Evolutionary conservation across 2,888 invertebrate genomes (phyloP).

Genomic region (Diploptera punctata): DNA sequence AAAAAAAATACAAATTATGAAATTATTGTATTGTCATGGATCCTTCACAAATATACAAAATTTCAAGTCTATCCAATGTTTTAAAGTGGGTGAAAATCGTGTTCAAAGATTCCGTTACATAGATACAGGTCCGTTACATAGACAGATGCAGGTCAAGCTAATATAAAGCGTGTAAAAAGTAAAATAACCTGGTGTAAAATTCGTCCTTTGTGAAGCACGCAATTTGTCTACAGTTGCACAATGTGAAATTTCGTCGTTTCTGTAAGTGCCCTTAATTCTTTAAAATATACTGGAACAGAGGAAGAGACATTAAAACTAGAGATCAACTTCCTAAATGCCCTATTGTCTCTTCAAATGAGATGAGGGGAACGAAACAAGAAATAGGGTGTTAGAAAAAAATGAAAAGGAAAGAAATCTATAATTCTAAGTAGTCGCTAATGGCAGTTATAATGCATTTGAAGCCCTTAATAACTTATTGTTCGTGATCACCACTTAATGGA

Average conservation of each 20-base stretch:
- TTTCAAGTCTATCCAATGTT: no score
- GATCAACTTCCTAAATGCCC: neutral
- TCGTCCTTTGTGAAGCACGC: neutral
- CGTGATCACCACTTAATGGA: slow-evolving; percentile 25
- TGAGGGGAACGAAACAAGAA: neutral
- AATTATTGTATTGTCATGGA: no score
- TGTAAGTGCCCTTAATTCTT: slow-evolving; percentile 7
- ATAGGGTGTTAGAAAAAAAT: neutral
- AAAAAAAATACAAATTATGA: no score
- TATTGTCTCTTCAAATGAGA: slow-evolving; percentile 9
- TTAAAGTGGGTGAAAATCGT: no score
- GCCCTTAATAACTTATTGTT: slow-evolving; percentile 35
- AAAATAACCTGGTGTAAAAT: no score
- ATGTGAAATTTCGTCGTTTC: slow-evolving; percentile 21
- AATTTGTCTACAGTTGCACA: slow-evolving; percentile 16
- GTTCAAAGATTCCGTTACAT: no score
- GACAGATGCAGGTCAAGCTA: no score
- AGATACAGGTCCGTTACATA: no score
- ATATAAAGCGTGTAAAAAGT: no score
- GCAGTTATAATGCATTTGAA: slow-evolving; percentile 8
- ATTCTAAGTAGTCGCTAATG: slow-evolving; percentile 26
- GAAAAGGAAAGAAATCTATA: slow-evolving; percentile 6
- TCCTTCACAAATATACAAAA: no score
- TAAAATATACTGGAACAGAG: neutral
- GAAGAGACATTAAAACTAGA: neutral